These are phyloP conservation scores for Oostethus manadensis DNA, from an alignment of 2,113 vertebrate genomes.

Conservation along the genomic window DNA sequence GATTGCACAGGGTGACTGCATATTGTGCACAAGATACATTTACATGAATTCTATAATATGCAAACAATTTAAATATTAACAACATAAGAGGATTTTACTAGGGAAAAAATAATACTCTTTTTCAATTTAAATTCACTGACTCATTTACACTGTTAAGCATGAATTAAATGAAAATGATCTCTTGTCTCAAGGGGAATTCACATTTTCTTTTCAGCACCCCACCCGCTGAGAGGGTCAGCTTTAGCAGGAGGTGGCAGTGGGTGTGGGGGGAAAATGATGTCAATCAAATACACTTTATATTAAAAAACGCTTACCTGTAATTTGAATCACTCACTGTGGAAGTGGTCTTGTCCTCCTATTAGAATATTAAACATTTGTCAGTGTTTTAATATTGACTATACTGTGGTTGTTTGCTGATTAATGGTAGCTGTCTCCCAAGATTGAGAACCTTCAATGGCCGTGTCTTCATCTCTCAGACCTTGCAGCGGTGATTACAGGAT, in stretches of 20 bases:
- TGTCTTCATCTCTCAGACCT: conserved; percentile 41
- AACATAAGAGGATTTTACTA: background rate
- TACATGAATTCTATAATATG: background rate
- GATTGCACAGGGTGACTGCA: background rate
- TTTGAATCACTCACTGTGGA: background rate
- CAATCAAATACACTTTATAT: background rate
- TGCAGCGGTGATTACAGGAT: conserved; percentile 52
- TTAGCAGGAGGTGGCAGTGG: background rate
- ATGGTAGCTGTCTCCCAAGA: conserved; percentile 33
- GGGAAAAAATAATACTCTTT: background rate
- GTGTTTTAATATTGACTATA: background rate
- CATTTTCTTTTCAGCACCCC: conserved; percentile 8
- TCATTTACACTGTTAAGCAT: conserved; percentile 4
- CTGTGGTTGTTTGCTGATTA: conserved; percentile 40
- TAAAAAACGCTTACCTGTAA: background rate
- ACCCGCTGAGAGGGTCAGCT: conserved; percentile 19
- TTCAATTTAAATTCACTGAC: conserved; percentile 3
- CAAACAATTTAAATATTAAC: background rate
- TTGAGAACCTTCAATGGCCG: conserved; percentile 28
- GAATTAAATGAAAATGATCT: conserved; percentile 20
- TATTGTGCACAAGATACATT: background rate
- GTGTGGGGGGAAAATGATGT: conserved; percentile 17
- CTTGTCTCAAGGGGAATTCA: conserved; percentile 18
- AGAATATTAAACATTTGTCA: background rate
- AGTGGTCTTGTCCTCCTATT: background rate